Conservation (phyloP, 2,113 vertebrate genomes). For the Thamnophis sirtalis region DNA sequence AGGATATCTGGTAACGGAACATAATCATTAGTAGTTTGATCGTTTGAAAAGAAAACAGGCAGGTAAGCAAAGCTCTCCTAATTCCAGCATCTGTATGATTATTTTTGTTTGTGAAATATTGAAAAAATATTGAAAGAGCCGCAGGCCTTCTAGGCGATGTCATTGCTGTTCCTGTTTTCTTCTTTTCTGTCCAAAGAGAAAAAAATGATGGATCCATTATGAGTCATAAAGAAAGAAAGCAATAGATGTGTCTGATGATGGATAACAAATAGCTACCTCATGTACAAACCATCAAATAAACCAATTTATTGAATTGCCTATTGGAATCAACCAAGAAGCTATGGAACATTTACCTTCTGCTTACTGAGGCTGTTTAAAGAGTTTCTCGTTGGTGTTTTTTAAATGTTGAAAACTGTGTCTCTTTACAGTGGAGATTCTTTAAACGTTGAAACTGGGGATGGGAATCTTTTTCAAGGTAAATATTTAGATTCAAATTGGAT, state of each 20-base stretch:
- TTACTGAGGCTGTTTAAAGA: background rate
- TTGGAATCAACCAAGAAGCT: background rate
- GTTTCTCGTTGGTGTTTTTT: background rate
- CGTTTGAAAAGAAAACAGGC: background rate
- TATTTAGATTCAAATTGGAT: background rate
- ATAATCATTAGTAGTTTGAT: background rate
- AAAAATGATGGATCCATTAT: background rate
- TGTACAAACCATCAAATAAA: background rate
- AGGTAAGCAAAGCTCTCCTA: background rate
- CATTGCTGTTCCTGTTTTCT: background rate
- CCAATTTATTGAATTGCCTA: background rate
- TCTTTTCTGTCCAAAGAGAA: background rate
- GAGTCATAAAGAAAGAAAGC: background rate
- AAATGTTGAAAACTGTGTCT: background rate
- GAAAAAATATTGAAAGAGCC: background rate
- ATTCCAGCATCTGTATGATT: background rate
- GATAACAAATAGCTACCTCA: background rate
- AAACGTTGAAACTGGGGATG: background rate
- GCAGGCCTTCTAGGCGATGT: background rate
- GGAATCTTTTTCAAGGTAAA: background rate
- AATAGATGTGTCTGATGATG: background rate
- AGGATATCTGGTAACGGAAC: background rate
- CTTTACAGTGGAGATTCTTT: background rate
- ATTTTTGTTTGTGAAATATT: background rate
- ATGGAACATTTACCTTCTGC: background rate